A percentile compares a stretch with the other conserved stretches of the same genome.
Conservation (phyloP, 2,113 vertebrate species). For the Catharus minimus region DNA sequence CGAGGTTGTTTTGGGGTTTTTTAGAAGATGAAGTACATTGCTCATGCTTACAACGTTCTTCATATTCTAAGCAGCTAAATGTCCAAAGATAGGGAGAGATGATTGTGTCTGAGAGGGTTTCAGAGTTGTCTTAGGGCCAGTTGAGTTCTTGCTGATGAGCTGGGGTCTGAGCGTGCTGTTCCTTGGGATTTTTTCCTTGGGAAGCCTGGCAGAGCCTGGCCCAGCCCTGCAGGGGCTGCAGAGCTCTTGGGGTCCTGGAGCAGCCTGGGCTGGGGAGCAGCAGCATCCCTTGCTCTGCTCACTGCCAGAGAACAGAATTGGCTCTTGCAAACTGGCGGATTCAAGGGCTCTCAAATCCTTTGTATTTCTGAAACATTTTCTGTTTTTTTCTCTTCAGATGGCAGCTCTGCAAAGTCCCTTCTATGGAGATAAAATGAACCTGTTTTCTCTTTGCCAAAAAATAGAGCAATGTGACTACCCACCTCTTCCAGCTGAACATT, state of each 20-base stretch:
- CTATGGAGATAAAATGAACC: constrained; percentile 88
- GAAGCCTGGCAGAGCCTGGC: not conserved
- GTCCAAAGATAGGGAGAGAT: not conserved
- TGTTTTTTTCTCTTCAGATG: constrained; percentile 72
- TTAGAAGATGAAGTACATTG: not conserved
- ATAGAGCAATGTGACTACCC: constrained; percentile 89
- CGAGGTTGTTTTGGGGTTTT: not conserved
- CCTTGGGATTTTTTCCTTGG: not conserved
- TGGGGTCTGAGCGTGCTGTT: fast-evolving
- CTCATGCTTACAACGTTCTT: not conserved
- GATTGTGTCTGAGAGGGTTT: not conserved
- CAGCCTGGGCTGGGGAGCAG: not conserved
- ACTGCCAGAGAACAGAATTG: not conserved
- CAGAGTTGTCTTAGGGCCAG: not conserved
- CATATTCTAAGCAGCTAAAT: not conserved
- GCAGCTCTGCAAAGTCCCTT: constrained; percentile 87
- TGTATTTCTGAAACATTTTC: not conserved
- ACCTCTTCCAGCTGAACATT: constrained; percentile 83
- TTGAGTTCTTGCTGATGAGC: not conserved
- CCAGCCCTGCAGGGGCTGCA: not conserved
- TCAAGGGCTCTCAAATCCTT: not conserved
- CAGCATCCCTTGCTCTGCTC: not conserved
- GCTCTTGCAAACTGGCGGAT: not conserved
- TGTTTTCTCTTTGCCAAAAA: constrained; percentile 86
- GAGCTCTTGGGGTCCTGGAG: fast-evolving